Evolutionary conservation across 2,113 vertebrate species (phyloP).

Genomic region (Pogona vitticeps): DNA sequence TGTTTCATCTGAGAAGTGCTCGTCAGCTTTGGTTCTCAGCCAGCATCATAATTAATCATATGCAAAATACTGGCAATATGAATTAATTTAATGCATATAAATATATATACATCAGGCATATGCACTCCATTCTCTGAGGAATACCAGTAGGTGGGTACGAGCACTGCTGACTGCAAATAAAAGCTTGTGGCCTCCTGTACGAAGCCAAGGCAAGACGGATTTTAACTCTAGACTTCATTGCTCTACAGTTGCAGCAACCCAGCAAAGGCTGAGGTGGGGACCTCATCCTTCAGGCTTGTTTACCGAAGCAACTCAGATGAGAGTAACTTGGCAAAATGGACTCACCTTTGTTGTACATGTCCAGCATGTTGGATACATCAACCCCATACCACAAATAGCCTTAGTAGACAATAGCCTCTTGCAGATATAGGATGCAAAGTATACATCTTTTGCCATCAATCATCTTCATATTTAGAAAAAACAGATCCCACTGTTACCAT

Average conservation of each 20-base stretch:
- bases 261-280: not conserved
- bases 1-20: constrained; percentile 13
- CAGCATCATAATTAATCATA: not conserved
- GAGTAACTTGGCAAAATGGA: not conserved
- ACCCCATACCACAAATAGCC: not conserved
- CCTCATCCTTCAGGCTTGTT: not conserved
- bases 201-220: not conserved
- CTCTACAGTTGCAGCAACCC: not conserved
- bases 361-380: not conserved
- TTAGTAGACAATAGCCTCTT: not conserved
- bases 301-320: not conserved
- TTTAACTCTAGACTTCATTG: not conserved
- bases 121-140: not conserved
- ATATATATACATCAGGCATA: not conserved
- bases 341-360: not conserved
- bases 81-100: not conserved
- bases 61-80: rapidly evolving
- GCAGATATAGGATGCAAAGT: not conserved
- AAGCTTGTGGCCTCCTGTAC: not conserved
- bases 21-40: constrained; percentile 17
- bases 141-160: not conserved
- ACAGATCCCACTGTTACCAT: not conserved
- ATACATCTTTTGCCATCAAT: not conserved
- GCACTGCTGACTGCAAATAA: not conserved
- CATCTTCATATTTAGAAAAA: not conserved